Evolutionary conservation across 2,113 vertebrate species (phyloP).

Genomic region (Semicossyphus pulcher): DNA sequence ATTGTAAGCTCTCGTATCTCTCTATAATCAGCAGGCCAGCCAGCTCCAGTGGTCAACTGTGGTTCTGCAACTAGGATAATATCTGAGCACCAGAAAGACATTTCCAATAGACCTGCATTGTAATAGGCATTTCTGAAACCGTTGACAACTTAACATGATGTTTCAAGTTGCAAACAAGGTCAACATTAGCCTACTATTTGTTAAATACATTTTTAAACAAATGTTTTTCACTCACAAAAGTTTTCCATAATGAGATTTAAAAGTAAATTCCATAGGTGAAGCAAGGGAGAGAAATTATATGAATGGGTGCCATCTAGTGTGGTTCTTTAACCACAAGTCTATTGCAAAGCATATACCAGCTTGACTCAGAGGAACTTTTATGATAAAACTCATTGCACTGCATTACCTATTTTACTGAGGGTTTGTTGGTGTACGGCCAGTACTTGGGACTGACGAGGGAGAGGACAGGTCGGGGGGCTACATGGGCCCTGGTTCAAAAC

Average conservation of each 20-base stretch:
- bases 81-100: too few relatives aligned
- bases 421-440: neutral
- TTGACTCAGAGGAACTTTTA: neutral
- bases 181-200: too few relatives aligned
- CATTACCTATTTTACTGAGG: neutral
- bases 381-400: neutral
- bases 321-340: neutral
- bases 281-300: neutral
- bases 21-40: too few relatives aligned
- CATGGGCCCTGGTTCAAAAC: slow-evolving; percentile 41
- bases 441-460: neutral
- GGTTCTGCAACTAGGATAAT: too few relatives aligned
- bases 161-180: neutral
- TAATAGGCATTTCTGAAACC: too few relatives aligned
- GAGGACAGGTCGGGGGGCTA: neutral
- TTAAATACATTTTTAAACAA: too few relatives aligned
- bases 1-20: too few relatives aligned
- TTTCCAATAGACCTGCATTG: too few relatives aligned
- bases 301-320: neutral
- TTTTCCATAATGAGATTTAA: neutral
- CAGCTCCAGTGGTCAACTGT: too few relatives aligned
- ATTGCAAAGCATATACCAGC: neutral
- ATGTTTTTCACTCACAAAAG: neutral
- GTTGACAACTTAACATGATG: too few relatives aligned
- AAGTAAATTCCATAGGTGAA: neutral